Base-by-base conservation (phyloP, 2,888 invertebrate species). In the Drosophila bunnanda region DNA sequence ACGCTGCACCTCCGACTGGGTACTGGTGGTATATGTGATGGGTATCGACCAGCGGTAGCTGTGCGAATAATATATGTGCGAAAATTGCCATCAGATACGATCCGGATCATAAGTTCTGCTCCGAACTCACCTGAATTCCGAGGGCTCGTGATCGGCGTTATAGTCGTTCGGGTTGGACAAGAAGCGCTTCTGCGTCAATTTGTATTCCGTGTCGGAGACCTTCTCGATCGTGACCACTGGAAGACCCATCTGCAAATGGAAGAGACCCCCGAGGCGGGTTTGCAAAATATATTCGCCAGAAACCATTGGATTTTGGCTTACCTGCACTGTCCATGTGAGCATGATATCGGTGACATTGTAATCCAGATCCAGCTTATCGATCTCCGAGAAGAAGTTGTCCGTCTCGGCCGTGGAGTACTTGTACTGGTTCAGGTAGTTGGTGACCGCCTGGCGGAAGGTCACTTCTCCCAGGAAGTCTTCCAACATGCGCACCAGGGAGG, bases 41-140 rank as follows among this genome's bases (percentile, higher is more conserved):
- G 98, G 97, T 72, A 98, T 94, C 78, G 95, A 96, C 98, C 98
- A 98, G 60, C 94, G 95, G 90, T 97, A 97, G 48, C 96, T 96
- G 86, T 41, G 62, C 66, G 5, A 36, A 62, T 69, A 74, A 78
- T 70, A 71, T 73, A 71, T 77, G 74, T 82, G 76, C 43, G 76
- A 85, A 77, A 55, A 48, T 75, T 46, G 39, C 55, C 30, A 80
- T 76, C 73, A 75, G 80, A 79, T 60, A 54, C 12, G 25, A 30
- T 34, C 25, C 17, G n/a, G 28, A 38, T 46, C 36, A 39, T 36
- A 22, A 46, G 46, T 68, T 67, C 56, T 56, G 28, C 46, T 20
- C 50, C 15, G 20, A 34, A 73, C 91, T 93, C 92, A 95, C 95
- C 93, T 91, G 79, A 92, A 93, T 66, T 91, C 91, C 0, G 94